A percentile compares a stretch with the other conserved stretches of the same genome.
These are phyloP conservation scores for Hedya salicella DNA, from an alignment of 2,888 invertebrate genomes.

Conservation along the genomic window DNA sequence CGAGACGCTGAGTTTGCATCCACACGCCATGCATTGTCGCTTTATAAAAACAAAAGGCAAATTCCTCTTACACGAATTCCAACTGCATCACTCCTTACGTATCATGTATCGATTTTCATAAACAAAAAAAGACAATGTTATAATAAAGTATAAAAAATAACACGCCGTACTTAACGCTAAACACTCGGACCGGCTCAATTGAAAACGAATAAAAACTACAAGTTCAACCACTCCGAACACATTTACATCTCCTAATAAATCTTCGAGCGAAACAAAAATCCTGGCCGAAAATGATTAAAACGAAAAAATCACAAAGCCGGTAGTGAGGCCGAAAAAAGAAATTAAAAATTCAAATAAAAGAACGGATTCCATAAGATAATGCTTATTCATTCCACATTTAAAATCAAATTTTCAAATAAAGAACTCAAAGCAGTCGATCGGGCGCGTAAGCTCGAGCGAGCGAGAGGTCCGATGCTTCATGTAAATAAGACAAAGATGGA, in stretches of 20 bases:
- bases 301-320: conserved; percentile 71
- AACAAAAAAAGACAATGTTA: conserved; percentile 53
- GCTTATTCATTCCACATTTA: conserved; percentile 85
- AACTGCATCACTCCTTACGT: conserved; percentile 44
- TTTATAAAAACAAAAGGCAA: conserved; percentile 70
- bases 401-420: conserved; percentile 85
- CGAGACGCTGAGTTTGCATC: conserved; percentile 67
- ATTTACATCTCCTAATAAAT: conserved; percentile 78
- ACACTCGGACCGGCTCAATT: conserved; percentile 36
- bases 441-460: conserved; percentile 67
- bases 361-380: conserved; percentile 83
- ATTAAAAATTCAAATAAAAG: conserved; percentile 83
- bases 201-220: conserved; percentile 52
- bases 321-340: conserved; percentile 78
- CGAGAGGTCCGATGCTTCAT: conserved; percentile 60
- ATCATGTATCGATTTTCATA: conserved; percentile 61
- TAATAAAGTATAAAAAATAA: conserved; percentile 26
- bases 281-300: conserved; percentile 67
- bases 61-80: conserved; percentile 67
- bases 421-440: conserved; percentile 79
- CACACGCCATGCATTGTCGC: conserved; percentile 55
- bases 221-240: conserved; percentile 60
- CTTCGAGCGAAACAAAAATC: conserved; percentile 67
- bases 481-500: conserved; percentile 73
- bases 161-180: conserved; percentile 24